A percentile compares a stretch with the other conserved stretches of the same genome.
Evolutionary conservation across 2,888 invertebrate species (phyloP).

Genomic region (Linhomoeus sp.): DNA sequence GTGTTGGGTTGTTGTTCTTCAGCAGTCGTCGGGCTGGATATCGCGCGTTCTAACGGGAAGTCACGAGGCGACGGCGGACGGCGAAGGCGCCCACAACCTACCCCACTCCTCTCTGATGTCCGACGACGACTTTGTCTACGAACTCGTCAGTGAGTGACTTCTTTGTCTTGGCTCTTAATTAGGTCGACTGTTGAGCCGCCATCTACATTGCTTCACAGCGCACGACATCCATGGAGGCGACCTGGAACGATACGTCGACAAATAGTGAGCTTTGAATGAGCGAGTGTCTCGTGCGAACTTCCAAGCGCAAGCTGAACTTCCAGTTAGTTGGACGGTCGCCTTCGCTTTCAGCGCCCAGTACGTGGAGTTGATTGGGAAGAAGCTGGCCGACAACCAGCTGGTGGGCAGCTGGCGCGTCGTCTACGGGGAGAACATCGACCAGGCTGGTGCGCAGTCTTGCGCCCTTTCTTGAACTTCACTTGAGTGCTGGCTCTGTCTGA

Average conservation of each 20-base stretch:
- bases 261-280: constrained; percentile 2
- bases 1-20: too few relatives aligned
- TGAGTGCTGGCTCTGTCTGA: too few relatives aligned
- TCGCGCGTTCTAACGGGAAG: too few relatives aligned
- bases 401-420: constrained; percentile 82
- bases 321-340: too few relatives aligned
- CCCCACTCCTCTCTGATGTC: constrained; percentile 89
- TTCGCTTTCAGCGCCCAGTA: constrained; percentile 2
- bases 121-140: constrained; percentile 84
- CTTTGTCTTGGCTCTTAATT: not conserved
- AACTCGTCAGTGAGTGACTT: constrained; percentile 48
- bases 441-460: constrained; percentile 37
- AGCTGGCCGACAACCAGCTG: constrained; percentile 37
- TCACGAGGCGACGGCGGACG: too few relatives aligned
- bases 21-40: too few relatives aligned
- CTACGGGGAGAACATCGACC: constrained; percentile 79
- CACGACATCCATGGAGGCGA: constrained; percentile 21
- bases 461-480: constrained; percentile 4
- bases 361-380: not conserved
- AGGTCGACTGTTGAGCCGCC: too few relatives aligned
- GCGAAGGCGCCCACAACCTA: constrained; percentile 33
- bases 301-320: too few relatives aligned
- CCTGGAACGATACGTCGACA: constrained; percentile 15
- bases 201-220: constrained; percentile 16
- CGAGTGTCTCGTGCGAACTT: not conserved